A percentile compares a stretch with the other conserved stretches of the same genome.
Evolutionary conservation across 1,140 invertebrate genomes (phyloP).

Genomic region (Physella acuta): DNA sequence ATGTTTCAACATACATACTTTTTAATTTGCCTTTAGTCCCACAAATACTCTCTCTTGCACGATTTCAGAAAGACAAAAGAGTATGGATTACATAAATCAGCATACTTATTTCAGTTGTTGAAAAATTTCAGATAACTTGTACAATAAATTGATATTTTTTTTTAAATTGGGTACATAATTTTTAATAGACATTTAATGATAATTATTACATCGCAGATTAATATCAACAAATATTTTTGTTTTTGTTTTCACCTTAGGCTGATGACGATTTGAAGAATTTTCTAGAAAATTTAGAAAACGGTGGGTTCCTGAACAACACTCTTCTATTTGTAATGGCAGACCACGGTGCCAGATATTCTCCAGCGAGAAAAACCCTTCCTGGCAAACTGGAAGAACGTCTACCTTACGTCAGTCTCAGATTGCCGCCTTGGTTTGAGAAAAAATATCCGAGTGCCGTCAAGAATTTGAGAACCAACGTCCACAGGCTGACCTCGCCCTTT

Average conservation of each 20-base stretch:
- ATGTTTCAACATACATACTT: too few relatives aligned
- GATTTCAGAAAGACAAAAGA: too few relatives aligned
- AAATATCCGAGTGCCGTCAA: conserved; percentile 67
- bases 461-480: conserved; percentile 71
- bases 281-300: conserved; percentile 73
- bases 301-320: conserved; percentile 61
- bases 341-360: conserved; percentile 87
- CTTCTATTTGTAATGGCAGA: conserved; percentile 83
- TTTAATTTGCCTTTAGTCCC: too few relatives aligned
- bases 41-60: too few relatives aligned
- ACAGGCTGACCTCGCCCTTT: conserved; percentile 59
- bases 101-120: too few relatives aligned
- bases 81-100: too few relatives aligned
- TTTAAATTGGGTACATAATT: too few relatives aligned
- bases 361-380: conserved; percentile 74
- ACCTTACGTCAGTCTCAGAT: conserved; percentile 77
- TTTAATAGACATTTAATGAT: too few relatives aligned
- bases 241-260: conserved; percentile 68
- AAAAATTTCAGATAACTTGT: too few relatives aligned
- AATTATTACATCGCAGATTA: too few relatives aligned
- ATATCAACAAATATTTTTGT: not conserved
- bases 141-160: too few relatives aligned
- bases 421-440: conserved; percentile 73
- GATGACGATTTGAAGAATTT: conserved; percentile 66
- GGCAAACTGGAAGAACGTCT: conserved; percentile 87